Percentiles rank a stretch among this genome's conserved stretches.
These are phyloP conservation scores for Ochropleura plecta DNA, from an alignment of 2,888 invertebrate species.

Conservation along the genomic window DNA sequence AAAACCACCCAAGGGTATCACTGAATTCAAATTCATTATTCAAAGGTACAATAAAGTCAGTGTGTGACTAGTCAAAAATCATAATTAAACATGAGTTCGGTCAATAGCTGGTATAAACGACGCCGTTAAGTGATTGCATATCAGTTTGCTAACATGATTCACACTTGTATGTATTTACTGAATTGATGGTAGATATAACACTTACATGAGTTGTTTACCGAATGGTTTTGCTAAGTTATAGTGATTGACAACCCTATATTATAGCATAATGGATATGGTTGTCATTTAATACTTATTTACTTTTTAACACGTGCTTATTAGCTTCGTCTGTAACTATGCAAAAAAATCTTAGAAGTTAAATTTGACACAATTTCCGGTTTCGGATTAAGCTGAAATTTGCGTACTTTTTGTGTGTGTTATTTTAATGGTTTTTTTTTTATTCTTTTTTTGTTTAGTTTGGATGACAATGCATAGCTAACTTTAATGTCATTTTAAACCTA, in stretches of 20 bases:
- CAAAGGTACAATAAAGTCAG: constrained; percentile 1
- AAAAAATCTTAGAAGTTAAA: too few species aligned
- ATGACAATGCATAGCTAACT: too few species aligned
- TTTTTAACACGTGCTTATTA: too few species aligned
- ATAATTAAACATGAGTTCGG: constrained; percentile 42
- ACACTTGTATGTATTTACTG: constrained; percentile 29
- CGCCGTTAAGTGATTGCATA: constrained; percentile 48
- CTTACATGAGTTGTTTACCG: not conserved
- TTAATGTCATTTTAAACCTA: too few species aligned
- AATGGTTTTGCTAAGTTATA: not conserved
- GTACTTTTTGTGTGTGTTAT: too few species aligned
- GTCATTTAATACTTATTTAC: not conserved
- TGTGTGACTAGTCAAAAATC: constrained; percentile 1
- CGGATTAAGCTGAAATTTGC: too few species aligned
- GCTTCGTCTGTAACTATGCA: too few species aligned
- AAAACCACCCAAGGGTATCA: constrained; percentile 13
- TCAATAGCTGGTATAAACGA: constrained; percentile 38
- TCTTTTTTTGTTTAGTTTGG: too few species aligned
- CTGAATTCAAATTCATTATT: constrained; percentile 22
- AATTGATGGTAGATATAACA: constrained; percentile 35
- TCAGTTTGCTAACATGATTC: constrained; percentile 43
- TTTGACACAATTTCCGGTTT: too few species aligned
- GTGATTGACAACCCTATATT: constrained; percentile 4
- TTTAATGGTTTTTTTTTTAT: too few species aligned
- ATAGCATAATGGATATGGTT: not conserved